A percentile compares a stretch with the other conserved stretches of the same genome.
Evolutionary conservation across 2,888 invertebrate species (phyloP).

Genomic region (Rhagonycha lutea): DNA sequence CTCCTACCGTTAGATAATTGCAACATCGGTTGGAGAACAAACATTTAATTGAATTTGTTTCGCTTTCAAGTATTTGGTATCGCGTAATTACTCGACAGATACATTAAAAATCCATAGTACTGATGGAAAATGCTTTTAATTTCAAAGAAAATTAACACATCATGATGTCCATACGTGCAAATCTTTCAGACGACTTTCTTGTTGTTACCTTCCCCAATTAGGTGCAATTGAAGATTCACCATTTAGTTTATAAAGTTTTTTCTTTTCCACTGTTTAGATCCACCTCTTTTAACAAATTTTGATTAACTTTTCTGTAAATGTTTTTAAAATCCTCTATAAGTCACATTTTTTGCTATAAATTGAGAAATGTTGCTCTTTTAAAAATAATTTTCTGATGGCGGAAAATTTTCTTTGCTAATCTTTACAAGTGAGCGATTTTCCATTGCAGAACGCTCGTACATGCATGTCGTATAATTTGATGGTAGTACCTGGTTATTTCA

Average conservation of each 20-base stretch:
- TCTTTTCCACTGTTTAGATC: no score
- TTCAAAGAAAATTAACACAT: background rate
- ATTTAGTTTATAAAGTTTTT: no score
- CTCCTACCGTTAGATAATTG: constrained; percentile 22
- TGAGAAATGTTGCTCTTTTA: no score
- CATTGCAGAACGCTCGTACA: background rate
- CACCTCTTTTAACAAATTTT: no score
- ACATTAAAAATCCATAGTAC: background rate
- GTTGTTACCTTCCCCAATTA: no score
- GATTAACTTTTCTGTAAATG: no score
- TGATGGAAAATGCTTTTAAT: background rate
- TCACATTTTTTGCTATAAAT: no score
- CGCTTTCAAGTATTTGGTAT: background rate
- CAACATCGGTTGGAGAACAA: constrained; percentile 17
- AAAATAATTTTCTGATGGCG: background rate
- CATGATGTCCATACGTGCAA: no score
- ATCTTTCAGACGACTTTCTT: no score
- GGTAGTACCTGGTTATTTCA: background rate
- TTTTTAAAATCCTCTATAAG: no score
- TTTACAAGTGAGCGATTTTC: background rate
- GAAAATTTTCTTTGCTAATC: background rate
- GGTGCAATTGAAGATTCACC: no score
- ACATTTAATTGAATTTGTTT: constrained; percentile 25
- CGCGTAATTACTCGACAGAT: background rate
- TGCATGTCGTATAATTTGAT: background rate